These are phyloP conservation scores for Perizoma affinitatum DNA, from an alignment of 2,888 invertebrate species.

Conservation along the genomic window DNA sequence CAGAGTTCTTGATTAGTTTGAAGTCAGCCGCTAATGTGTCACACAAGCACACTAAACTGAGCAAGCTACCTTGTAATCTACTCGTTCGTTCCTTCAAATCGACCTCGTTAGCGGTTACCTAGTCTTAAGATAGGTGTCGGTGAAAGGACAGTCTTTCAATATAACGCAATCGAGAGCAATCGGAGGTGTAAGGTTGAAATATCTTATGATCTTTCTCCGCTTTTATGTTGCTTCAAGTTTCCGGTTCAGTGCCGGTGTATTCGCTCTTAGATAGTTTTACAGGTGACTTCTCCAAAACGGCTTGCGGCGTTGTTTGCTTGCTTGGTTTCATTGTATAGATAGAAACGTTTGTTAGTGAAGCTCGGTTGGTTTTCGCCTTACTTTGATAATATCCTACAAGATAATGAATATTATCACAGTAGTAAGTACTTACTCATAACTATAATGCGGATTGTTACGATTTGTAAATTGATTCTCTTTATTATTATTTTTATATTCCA, in stretches of 20 bases:
- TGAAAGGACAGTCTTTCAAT: slow-evolving; percentile 38
- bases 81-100: slow-evolving; percentile 22
- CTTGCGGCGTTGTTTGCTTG: slow-evolving; percentile 21
- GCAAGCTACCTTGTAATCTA: slow-evolving; percentile 22
- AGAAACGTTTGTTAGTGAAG: slow-evolving; percentile 14
- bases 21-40: slow-evolving; percentile 76
- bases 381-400: slow-evolving; percentile 11
- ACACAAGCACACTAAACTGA: slow-evolving; percentile 53
- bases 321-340: slow-evolving; percentile 22
- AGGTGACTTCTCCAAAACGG: slow-evolving; percentile 34
- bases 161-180: slow-evolving; percentile 43
- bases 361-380: slow-evolving; percentile 5
- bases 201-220: slow-evolving; percentile 42
- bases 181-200: slow-evolving; percentile 42
- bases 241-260: slow-evolving; percentile 33
- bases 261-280: slow-evolving; percentile 35
- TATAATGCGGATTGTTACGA: neutral
- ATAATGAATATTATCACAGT: neutral
- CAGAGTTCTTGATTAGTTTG: slow-evolving; percentile 81
- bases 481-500: too few relatives aligned
- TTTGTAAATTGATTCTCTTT: too few relatives aligned
- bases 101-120: slow-evolving; percentile 33
- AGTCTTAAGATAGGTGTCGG: slow-evolving; percentile 36
- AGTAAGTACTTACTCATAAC: neutral
- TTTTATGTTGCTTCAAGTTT: slow-evolving; percentile 32